phyloP scores from a whole-genome alignment of 1,140 invertebrate genomes.

The Sitodiplosis mosellana region DNA sequence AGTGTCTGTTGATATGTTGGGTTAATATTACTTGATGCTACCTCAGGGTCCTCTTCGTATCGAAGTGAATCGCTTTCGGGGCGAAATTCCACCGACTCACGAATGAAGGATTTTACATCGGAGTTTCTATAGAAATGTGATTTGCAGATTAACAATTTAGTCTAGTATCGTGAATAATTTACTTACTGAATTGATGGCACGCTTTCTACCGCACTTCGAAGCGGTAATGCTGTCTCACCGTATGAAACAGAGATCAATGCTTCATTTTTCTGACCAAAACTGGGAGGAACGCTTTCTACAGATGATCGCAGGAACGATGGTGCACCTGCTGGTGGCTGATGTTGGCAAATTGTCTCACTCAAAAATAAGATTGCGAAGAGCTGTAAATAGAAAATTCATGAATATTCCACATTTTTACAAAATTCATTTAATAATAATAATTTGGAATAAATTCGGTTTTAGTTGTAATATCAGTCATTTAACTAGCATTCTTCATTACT shows the following conservation, averaged over 20 bases:
- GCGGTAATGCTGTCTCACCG: slow-evolving; percentile 25
- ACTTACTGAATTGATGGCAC: slow-evolving; percentile 23
- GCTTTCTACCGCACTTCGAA: slow-evolving; percentile 37
- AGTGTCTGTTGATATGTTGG: not conserved
- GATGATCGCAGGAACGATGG: slow-evolving; percentile 30
- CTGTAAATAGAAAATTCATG: too few species aligned
- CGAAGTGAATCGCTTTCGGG: slow-evolving; percentile 30
- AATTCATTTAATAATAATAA: too few species aligned
- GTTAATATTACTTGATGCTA: not conserved
- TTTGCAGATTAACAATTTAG: not conserved
- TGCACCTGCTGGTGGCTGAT: slow-evolving; percentile 8
- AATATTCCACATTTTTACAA: too few species aligned
- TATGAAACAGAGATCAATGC: slow-evolving; percentile 10
- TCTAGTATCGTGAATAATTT: not conserved
- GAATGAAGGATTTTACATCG: slow-evolving; percentile 21
- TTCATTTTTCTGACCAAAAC: slow-evolving; percentile 3
- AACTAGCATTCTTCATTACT: too few species aligned
- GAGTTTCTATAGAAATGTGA: too few species aligned
- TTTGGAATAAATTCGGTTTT: too few species aligned
- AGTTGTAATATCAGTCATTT: too few species aligned
- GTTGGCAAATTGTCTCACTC: not conserved
- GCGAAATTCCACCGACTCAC: slow-evolving; percentile 41
- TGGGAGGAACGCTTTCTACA: slow-evolving; percentile 31
- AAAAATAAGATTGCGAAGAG: not conserved
- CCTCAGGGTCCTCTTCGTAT: slow-evolving; percentile 27